Conservation (phyloP, 2,888 invertebrate genomes). For the Lithophane semibrunnea region DNA sequence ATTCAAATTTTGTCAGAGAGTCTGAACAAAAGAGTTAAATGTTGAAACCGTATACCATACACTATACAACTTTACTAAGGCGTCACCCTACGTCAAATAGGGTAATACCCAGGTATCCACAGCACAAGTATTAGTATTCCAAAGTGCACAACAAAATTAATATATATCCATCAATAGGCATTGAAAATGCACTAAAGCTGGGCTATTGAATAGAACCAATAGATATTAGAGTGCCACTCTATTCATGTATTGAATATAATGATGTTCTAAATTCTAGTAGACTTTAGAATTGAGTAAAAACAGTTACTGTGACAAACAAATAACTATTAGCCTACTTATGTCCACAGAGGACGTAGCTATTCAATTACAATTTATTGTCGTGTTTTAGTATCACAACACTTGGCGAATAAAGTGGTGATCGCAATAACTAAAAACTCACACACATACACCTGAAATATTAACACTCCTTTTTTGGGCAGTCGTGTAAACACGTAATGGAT, state of each 20-base stretch:
- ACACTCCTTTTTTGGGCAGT: not conserved
- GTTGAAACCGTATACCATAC: not conserved
- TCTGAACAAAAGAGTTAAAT: not conserved
- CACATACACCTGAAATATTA: not conserved
- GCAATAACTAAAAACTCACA: not conserved
- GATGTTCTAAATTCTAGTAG: slow-evolving; percentile 33
- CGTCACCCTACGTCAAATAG: no score
- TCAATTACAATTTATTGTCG: not conserved
- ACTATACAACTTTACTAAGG: not conserved
- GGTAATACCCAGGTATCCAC: not conserved
- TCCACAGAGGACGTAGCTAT: not conserved
- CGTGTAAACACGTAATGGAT: not conserved
- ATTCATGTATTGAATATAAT: slow-evolving; percentile 39
- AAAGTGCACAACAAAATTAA: slow-evolving; percentile 23
- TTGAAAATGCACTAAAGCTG: slow-evolving; percentile 35
- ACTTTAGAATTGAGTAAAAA: slow-evolving; percentile 9
- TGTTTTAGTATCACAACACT: not conserved
- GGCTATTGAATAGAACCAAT: slow-evolving; percentile 29
- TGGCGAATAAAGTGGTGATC: not conserved
- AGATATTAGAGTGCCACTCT: slow-evolving; percentile 31
- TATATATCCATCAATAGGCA: slow-evolving; percentile 37
- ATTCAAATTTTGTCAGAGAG: not conserved
- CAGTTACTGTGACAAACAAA: slow-evolving; percentile 8
- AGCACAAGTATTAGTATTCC: slow-evolving; percentile 19
- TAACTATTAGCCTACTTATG: not conserved